Base-by-base conservation (phyloP, 2,113 vertebrate genomes). In the Ptychochromis oligacanthus region DNA sequence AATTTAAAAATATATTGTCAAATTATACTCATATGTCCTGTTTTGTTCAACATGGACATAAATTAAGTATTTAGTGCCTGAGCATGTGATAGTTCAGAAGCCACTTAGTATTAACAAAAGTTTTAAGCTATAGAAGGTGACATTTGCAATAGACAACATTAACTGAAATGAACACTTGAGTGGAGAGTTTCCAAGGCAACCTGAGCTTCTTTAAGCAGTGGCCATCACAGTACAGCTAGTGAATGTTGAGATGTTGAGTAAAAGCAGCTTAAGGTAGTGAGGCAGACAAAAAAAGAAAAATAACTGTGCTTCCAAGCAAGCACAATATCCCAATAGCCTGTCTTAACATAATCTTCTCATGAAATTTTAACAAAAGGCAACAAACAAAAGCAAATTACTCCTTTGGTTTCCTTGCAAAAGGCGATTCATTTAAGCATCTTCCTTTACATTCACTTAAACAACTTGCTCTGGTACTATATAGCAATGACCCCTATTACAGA, bases 101-200 rank as follows among this genome's bases (percentile, higher is more conserved):
- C 62, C 15, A 56, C 55, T 74, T 13, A 58, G 82, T 56, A 72
- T 58, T n/a, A 38, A 57, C 17, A 31, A 12, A 12, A 34, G 20
- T 26, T 79, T 34, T 74, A 75, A 54, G 13, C 65, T 70, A n/a
- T 61, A 36, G 62, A 80, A 65, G 91, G 86, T 80, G 81, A 83
- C 84, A 89, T 85, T 81, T 65, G 64, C 46, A 75, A 49, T 13
- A 61, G 70, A 84, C 80, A 40, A 65, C 81, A 87, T 88, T 74
- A 78, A 88, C 57, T 64, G 65, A 75, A 82, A 84, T 52, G 55
- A 75, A 60, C 31, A 75, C 62, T 87, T 81, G 56, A 89, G 86
- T 76, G 65, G 55, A 86, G 62, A n/a, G 90, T 94, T 93, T 91
- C 93, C 89, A 92, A 77, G 90, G 90, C 90, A 94, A 94, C 93